These are phyloP conservation scores for Sciurus niger DNA, from an alignment of 2,113 vertebrate genomes.

Conservation along the genomic window DNA sequence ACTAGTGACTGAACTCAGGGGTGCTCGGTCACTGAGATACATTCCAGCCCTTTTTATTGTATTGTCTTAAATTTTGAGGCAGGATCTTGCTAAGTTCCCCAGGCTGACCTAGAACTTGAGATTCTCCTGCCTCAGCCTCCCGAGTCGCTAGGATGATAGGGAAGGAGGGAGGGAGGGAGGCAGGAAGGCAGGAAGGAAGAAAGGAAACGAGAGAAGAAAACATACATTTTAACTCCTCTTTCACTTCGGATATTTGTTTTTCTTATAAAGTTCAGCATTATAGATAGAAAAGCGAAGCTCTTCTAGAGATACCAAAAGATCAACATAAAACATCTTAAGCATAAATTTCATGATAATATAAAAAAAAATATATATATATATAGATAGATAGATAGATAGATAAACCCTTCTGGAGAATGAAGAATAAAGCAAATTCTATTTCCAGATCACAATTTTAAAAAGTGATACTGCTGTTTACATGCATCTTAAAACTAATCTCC, in stretches of 20 bases:
- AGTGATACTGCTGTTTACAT: neutral
- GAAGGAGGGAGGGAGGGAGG: neutral
- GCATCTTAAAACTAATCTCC: slow-evolving; percentile 56
- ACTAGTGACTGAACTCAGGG: no score
- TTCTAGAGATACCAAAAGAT: neutral
- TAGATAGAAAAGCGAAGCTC: neutral
- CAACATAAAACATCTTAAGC: neutral
- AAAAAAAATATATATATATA: no score
- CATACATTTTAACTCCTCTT: neutral
- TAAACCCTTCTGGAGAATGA: neutral
- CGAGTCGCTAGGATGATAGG: no score
- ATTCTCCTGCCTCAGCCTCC: no score
- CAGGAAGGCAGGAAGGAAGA: no score
- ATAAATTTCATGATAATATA: slow-evolving; percentile 40
- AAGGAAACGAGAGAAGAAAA: neutral
- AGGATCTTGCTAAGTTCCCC: no score
- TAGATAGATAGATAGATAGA: neutral
- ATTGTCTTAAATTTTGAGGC: no score
- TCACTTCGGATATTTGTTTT: neutral
- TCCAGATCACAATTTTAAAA: neutral
- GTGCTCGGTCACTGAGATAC: no score
- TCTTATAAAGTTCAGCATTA: slow-evolving; percentile 24
- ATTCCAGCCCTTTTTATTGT: no score
- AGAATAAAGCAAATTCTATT: neutral
- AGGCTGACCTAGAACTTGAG: no score